Conservation (phyloP, 2,113 vertebrate genomes). For the Neodon shergylaensis region DNA sequence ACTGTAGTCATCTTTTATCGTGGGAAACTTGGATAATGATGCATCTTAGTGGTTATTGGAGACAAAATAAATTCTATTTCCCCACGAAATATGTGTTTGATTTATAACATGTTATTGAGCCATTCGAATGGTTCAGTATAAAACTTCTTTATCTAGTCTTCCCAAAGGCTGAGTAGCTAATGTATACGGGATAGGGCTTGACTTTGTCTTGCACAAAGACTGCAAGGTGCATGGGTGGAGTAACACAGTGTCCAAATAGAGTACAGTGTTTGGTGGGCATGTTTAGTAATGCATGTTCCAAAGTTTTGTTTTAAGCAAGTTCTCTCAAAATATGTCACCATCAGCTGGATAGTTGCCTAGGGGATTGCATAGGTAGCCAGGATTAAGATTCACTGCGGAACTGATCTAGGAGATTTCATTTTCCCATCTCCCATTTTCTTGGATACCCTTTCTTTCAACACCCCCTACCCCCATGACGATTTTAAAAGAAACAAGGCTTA, state of each 20-base stretch:
- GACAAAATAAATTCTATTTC: background rate
- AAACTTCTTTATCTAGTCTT: background rate
- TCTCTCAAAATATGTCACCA: constrained; percentile 1
- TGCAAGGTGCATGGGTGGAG: background rate
- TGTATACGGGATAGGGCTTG: background rate
- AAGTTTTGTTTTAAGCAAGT: background rate
- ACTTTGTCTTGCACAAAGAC: background rate
- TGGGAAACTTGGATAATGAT: background rate
- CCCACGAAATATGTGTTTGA: background rate
- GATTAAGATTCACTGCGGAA: background rate
- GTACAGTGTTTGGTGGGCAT: background rate
- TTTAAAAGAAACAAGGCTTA: background rate
- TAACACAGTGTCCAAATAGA: background rate
- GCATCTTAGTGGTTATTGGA: background rate
- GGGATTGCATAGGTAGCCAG: background rate
- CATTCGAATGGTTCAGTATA: background rate
- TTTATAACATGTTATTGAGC: background rate
- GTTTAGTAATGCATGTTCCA: background rate
- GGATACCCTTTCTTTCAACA: background rate
- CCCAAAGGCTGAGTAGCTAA: background rate
- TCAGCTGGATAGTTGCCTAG: background rate
- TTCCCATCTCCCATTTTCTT: background rate
- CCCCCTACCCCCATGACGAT: background rate
- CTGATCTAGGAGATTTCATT: background rate
- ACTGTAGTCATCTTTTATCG: constrained; percentile 10